phyloP scores from a whole-genome alignment of 1,140 invertebrate genomes.

The Harpegnathos saltator region DNA sequence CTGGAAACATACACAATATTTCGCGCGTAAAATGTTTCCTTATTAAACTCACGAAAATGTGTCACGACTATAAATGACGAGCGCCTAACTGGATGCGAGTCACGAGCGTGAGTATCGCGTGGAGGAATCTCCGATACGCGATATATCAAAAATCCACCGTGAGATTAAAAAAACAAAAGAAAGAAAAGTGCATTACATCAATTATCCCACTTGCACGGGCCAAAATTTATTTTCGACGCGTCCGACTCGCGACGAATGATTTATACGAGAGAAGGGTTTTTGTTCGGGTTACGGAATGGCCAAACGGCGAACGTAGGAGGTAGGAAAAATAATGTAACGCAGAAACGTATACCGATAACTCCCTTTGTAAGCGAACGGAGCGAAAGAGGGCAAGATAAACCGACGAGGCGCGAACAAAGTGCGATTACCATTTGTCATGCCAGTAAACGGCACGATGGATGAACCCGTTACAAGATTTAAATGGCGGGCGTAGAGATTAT shows the following conservation, averaged over 20 bases:
- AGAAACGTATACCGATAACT: slow-evolving; percentile 61
- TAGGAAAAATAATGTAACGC: slow-evolving; percentile 67
- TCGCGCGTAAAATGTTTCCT: slow-evolving; percentile 13
- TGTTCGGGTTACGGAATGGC: slow-evolving; percentile 19
- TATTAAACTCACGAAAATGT: not conserved
- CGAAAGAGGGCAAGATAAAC: slow-evolving; percentile 64
- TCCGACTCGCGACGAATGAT: slow-evolving; percentile 30
- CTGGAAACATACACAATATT: not conserved
- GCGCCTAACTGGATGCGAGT: not conserved
- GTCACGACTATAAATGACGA: not conserved
- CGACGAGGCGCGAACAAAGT: slow-evolving; percentile 66
- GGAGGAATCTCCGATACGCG: not conserved
- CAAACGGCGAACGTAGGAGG: slow-evolving; percentile 69
- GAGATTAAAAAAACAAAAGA: slow-evolving; percentile 22
- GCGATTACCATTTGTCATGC: slow-evolving; percentile 75
- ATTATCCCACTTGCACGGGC: slow-evolving; percentile 26
- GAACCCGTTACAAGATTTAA: slow-evolving; percentile 69
- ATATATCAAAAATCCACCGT: slow-evolving; percentile 1
- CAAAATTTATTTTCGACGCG: slow-evolving; percentile 43
- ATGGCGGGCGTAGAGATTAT: slow-evolving; percentile 71
- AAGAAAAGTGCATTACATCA: not conserved
- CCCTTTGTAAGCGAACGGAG: slow-evolving; percentile 43
- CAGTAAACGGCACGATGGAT: slow-evolving; percentile 71
- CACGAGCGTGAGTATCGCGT: not conserved
- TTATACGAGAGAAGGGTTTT: slow-evolving; percentile 44